phyloP scores from a whole-genome alignment of 2,797 vertebrate species.

The Phylloscopus collybita region DNA sequence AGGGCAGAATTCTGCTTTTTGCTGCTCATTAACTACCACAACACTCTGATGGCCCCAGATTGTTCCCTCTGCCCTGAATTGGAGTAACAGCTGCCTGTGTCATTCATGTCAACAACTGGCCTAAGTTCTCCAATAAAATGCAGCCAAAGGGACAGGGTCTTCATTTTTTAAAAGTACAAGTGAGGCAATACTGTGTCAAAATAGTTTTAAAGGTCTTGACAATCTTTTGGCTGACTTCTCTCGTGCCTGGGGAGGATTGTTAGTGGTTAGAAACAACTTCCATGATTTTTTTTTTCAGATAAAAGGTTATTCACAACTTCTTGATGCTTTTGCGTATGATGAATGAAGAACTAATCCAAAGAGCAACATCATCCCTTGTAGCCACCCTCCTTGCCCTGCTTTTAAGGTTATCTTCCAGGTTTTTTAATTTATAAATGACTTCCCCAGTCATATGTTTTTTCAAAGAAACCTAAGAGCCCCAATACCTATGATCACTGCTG shows the following conservation, averaged over 20 bases:
- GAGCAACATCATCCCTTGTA: neutral
- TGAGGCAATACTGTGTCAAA: slow-evolving; percentile 22
- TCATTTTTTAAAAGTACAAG: neutral
- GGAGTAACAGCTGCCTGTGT: neutral
- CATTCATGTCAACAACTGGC: neutral
- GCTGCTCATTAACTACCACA: neutral
- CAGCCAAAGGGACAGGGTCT: neutral
- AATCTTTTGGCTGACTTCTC: neutral
- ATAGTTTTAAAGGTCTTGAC: slow-evolving; percentile 6
- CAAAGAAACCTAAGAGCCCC: neutral
- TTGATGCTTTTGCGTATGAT: neutral
- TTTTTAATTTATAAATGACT: neutral
- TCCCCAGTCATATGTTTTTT: neutral
- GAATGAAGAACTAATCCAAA: neutral
- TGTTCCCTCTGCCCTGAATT: slow-evolving; percentile 11
- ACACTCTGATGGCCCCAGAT: accelerated
- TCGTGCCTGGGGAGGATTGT: accelerated
- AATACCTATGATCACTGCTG: accelerated
- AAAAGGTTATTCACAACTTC: neutral
- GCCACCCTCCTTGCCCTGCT: neutral
- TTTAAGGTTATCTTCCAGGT: neutral
- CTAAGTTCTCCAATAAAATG: neutral
- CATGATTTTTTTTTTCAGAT: neutral
- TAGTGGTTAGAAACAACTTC: neutral
- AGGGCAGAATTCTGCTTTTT: neutral